Base-by-base conservation (phyloP, 2,888 invertebrate species). In the Bugula neritina region DNA sequence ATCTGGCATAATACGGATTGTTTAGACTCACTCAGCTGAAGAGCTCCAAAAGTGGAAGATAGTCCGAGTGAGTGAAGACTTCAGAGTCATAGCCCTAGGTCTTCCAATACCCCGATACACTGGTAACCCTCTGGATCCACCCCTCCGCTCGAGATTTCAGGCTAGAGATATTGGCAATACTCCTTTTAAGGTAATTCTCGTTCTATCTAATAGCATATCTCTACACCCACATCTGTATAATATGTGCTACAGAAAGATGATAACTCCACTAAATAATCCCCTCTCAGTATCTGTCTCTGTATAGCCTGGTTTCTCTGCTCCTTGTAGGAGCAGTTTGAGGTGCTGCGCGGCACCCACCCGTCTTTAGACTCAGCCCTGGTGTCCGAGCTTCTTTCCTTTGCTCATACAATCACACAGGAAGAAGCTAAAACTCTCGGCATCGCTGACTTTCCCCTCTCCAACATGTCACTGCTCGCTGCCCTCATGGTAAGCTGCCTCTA, bases 121-220 rank as follows among this genome's bases (percentile, higher is more conserved):
- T 74, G 98, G 97, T 1, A 94, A 96, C 83, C 93, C 96, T 0
- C 86, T 98, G 52, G 98, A 98, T 86, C 97, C 97, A 29, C 98
- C 98, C 0, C 86, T 97, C 35, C 87, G 97, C 72, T 96, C 96
- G 0, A 87, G 98, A 73, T 98, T 98, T 84, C 98, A 98, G 85
- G 94, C 94, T 0, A 87, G 94, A 81, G 91, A 94, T 84, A 88
- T 97, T 3, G 77, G 81, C 54, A 78, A 83, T 1, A 78, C 84
- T 27, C 81, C 88, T 23, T 92, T 89, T 82, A 81, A 84, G 76
- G 85, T 72, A 35, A 10, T 2, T 63, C 13, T 23, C 55, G 5
- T 10, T 55, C 23, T 5, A 5, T 5, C 3, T 23, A 55, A 10
- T 43, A 5, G 5, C 43, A 43, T 43, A 43, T 17, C 17, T 17